Base-by-base conservation (phyloP, 1,140 invertebrate genomes). In the Lepidurus couesii region DNA sequence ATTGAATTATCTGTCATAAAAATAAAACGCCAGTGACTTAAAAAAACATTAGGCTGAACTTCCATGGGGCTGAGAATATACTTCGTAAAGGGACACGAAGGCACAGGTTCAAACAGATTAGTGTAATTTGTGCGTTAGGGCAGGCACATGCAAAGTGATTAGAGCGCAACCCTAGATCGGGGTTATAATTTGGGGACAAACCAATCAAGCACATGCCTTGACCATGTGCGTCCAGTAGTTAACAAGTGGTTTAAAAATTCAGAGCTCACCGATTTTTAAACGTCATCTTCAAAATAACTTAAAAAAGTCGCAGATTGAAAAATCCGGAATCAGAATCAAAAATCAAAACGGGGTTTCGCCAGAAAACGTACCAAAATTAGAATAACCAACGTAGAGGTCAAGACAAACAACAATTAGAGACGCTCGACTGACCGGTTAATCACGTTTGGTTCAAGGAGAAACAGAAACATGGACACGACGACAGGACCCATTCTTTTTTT, bases 61-160 rank as follows among this genome's bases (percentile, higher is more conserved):
- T 65, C 53, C 13, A n/a, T 65, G 16, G 53, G 16, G 21, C 16
- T n/a, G 16, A 65, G 21, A 65, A 65, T 11, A 65, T 9, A 21
- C 21, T 65, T 65, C 8, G 53, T 13, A 65, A 65, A 65, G 9
- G 53, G 53, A 65, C 53, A 65, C 13, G 13, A 65, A 65, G 53
- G 53, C 53, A 65, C 13, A 65, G 53, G 53, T 65, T 21, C 53
- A 65, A 13, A 65, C 53, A 65, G 21, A 65, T 65, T 65, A 65
- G 16, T 21, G 16, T 65, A 65, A 65, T 65, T 65, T 13, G 13
- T 65, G 53, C 21, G 53, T 65, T 65, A 65, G 7, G 21, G 53
- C 53, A 65, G 13, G 53, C 53, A 65, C 53, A 65, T 65, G 53
- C 53, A 65, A 65, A 65, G 53, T 65, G 53, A 65, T 65, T 65